phyloP scores from a whole-genome alignment of 2,888 invertebrate genomes.

The Archips xylosteana region DNA sequence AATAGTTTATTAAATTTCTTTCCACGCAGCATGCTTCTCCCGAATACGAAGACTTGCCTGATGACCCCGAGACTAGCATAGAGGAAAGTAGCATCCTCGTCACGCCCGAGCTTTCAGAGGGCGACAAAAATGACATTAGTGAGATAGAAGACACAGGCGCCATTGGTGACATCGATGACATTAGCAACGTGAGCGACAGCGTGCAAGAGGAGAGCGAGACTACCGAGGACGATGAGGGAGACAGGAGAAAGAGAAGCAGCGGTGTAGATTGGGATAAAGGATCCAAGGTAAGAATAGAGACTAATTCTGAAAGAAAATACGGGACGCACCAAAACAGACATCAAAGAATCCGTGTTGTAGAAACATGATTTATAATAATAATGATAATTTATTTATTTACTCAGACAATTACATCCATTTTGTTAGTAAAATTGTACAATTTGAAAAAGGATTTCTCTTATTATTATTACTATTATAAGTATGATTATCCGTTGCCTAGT shows the following conservation, averaged over 20 bases:
- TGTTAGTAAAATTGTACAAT: no score
- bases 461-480: no score
- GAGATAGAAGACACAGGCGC: conserved; percentile 12
- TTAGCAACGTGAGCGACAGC: conserved; percentile 2
- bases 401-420: no score
- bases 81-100: conserved; percentile 58
- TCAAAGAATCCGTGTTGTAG: no score
- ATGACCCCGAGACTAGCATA: conserved; percentile 61
- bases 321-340: no score
- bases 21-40: conserved; percentile 25
- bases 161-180: conserved; percentile 6
- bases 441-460: no score
- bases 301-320: no score
- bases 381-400: no score
- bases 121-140: conserved; percentile 9
- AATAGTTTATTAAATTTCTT: not conserved
- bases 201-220: conserved; percentile 41
- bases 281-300: conserved; percentile 59
- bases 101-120: conserved; percentile 51
- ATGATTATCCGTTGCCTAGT: no score
- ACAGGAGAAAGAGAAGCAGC: conserved; percentile 63
- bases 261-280: conserved; percentile 66
- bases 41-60: conserved; percentile 31
- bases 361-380: no score
- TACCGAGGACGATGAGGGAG: conserved; percentile 43